Conservation (phyloP, 2,888 invertebrate species). For the Himalopsyche tibetana region DNA sequence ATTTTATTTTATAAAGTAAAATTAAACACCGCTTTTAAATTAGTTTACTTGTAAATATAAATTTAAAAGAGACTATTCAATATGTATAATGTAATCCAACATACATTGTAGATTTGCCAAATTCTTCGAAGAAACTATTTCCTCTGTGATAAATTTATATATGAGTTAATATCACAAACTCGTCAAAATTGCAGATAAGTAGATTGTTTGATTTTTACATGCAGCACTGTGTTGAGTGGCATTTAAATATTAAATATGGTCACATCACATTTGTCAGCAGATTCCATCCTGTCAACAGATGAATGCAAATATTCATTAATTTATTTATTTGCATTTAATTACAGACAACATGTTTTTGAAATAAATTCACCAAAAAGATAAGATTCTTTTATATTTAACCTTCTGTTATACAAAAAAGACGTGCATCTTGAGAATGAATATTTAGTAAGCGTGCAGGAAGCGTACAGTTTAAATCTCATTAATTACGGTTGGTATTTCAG, state of each 20-base stretch:
- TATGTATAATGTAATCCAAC: no score
- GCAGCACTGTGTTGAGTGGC: no score
- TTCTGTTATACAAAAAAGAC: slow-evolving; percentile 4
- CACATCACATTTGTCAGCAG: slow-evolving; percentile 1
- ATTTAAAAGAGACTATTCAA: no score
- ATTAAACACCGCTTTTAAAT: no score
- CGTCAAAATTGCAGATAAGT: no score
- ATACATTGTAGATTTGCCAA: no score
- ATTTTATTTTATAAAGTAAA: no score
- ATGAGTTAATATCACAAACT: no score
- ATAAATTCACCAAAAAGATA: background rate
- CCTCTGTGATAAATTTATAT: no score
- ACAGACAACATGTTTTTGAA: background rate
- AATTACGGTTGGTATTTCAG: slow-evolving; percentile 29
- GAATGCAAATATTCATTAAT: slow-evolving; percentile 5
- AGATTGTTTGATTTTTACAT: no score
- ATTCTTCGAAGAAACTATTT: no score
- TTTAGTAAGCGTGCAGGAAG: slow-evolving; percentile 23
- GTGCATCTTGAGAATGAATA: slow-evolving; percentile 36
- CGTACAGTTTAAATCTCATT: slow-evolving; percentile 34
- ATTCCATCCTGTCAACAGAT: background rate
- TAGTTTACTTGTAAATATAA: no score
- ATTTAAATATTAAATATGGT: background rate
- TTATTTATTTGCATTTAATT: background rate
- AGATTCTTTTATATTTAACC: background rate